Percentiles rank a stretch among this genome's conserved stretches.
Evolutionary conservation across 2,888 invertebrate species (phyloP).

Genomic region (Tetragonisca angustula): DNA sequence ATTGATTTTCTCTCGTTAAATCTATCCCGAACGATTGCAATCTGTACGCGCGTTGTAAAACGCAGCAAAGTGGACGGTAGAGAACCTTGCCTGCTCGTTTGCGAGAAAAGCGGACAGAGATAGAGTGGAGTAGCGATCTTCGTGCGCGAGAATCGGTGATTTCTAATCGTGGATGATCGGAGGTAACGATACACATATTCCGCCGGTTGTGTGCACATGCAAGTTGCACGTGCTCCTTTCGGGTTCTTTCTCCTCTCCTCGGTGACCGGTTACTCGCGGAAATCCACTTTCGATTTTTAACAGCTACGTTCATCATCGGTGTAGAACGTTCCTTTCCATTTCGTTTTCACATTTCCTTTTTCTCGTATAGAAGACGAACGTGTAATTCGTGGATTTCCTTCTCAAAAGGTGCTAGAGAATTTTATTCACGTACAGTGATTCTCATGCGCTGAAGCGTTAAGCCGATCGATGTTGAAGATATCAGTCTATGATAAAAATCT

Average conservation of each 20-base stretch:
- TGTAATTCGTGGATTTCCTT: neutral
- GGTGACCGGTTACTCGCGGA: constrained; percentile 52
- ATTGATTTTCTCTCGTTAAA: too few species aligned
- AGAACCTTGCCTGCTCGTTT: neutral
- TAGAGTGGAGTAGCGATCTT: constrained; percentile 56
- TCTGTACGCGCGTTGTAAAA: neutral
- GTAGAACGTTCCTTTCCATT: constrained; percentile 36
- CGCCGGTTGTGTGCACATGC: constrained; percentile 63
- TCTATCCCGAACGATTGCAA: too few species aligned
- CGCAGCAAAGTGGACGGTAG: neutral
- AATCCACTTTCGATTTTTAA: constrained; percentile 65
- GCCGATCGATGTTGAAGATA: too few species aligned
- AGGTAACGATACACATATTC: constrained; percentile 67
- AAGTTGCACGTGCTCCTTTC: constrained; percentile 59
- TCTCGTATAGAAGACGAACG: neutral
- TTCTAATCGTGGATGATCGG: constrained; percentile 61
- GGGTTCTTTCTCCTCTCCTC: constrained; percentile 28
- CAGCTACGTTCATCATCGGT: constrained; percentile 28
- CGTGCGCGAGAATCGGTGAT: constrained; percentile 61
- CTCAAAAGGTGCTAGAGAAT: neutral
- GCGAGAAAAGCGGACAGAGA: neutral
- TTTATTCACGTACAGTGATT: neutral
- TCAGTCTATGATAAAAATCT: too few species aligned
- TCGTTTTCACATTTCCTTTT: constrained; percentile 24
- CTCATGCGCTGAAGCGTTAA: too few species aligned